phyloP scores from a whole-genome alignment of 2,888 invertebrate species.

The Polymixis flavicincta region DNA sequence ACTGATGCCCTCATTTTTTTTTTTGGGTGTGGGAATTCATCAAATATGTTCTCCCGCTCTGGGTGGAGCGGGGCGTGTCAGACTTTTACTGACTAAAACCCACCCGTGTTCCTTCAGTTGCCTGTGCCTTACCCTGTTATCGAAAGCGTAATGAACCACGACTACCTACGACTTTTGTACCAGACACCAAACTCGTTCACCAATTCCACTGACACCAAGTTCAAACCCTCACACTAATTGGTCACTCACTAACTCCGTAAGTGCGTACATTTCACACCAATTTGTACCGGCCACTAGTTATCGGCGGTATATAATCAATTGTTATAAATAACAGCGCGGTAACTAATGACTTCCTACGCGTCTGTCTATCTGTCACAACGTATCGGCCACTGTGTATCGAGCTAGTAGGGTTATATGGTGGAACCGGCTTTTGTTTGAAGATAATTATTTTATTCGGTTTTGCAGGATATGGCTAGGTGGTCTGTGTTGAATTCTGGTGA shows the following conservation, averaged over 20 bases:
- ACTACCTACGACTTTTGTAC: background rate
- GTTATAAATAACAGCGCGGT: slow-evolving; percentile 76
- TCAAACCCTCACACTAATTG: slow-evolving; percentile 37
- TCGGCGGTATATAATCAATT: slow-evolving; percentile 63
- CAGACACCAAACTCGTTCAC: background rate
- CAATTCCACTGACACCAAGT: slow-evolving; percentile 1
- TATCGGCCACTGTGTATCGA: slow-evolving; percentile 63
- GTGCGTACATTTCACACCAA: slow-evolving; percentile 40
- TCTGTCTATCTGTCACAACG: slow-evolving; percentile 80
- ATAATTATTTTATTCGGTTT: background rate
- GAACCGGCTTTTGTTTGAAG: slow-evolving; percentile 59
- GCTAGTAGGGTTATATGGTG: slow-evolving; percentile 48
- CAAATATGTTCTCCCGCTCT: too few relatives aligned
- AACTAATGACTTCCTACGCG: slow-evolving; percentile 84
- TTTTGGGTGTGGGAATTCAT: too few relatives aligned
- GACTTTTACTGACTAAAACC: too few relatives aligned
- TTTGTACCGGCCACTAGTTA: slow-evolving; percentile 57
- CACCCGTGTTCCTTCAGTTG: too few relatives aligned
- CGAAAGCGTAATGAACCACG: too few relatives aligned
- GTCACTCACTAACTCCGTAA: slow-evolving; percentile 29
- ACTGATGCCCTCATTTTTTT: too few relatives aligned
- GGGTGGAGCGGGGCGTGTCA: too few relatives aligned
- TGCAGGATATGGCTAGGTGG: background rate
- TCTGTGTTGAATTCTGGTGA: background rate
- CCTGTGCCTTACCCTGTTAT: too few relatives aligned